Evolutionary conservation across 1,140 invertebrate genomes (phyloP).

Genomic region (Papilio helenus): DNA sequence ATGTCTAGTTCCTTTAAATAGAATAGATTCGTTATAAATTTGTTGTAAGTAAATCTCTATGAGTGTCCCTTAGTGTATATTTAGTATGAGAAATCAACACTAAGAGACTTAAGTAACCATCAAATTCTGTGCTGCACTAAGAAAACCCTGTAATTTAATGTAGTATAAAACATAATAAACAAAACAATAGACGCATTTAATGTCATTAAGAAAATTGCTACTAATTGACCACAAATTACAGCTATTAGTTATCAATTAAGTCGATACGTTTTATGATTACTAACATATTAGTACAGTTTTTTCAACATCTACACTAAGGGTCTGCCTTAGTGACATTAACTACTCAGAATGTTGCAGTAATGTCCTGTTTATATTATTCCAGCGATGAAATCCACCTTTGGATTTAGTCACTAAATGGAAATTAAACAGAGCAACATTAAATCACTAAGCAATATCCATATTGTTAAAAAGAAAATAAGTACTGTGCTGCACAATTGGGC

Average conservation of each 20-base stretch:
- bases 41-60: too few relatives aligned
- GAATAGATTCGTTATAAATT: not conserved
- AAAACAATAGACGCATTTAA: not conserved
- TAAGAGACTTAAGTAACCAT: not conserved
- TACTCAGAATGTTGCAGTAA: too few relatives aligned
- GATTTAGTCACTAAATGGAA: too few relatives aligned
- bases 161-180: not conserved
- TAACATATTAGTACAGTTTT: too few relatives aligned
- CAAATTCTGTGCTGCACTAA: not conserved
- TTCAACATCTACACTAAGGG: too few relatives aligned
- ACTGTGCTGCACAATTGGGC: too few relatives aligned
- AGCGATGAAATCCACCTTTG: too few relatives aligned
- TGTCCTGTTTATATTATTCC: too few relatives aligned
- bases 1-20: not conserved
- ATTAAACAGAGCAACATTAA: too few relatives aligned
- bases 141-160: not conserved
- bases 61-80: not conserved
- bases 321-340: too few relatives aligned
- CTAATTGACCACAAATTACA: not conserved
- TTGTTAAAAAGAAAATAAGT: too few relatives aligned
- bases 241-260: not conserved
- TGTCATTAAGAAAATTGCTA: not conserved
- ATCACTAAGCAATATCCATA: too few relatives aligned
- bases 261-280: not conserved
- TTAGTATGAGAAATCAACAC: not conserved